Conservation (phyloP, 2,797 vertebrate genomes). For the Gastrophryne carolinensis region DNA sequence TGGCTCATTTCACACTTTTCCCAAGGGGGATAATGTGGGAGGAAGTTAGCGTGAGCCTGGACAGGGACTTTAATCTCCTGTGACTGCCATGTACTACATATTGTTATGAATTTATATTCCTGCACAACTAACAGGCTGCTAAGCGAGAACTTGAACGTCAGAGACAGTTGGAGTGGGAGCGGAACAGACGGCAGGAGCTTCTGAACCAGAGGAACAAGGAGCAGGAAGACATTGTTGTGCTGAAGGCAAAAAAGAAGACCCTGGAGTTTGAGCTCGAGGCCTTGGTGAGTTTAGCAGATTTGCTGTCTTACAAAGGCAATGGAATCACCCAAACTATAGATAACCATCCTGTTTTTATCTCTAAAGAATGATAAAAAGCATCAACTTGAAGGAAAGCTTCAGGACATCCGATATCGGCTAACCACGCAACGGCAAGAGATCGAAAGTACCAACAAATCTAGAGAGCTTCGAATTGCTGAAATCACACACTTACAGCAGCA, state of each 20-base stretch:
- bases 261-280: constrained; percentile 96
- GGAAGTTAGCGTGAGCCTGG: too few relatives aligned
- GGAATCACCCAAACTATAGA: neutral
- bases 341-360: neutral
- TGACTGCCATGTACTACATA: too few relatives aligned
- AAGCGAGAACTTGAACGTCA: constrained; percentile 92
- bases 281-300: constrained; percentile 71
- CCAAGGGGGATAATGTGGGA: too few relatives aligned
- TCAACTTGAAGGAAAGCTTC: constrained; percentile 93
- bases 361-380: constrained; percentile 91
- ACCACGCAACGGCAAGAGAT: constrained; percentile 89
- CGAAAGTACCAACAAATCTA: constrained; percentile 91
- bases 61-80: too few relatives aligned
- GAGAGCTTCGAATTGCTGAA: constrained; percentile 91
- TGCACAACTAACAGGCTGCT: constrained; percentile 82
- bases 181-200: constrained; percentile 89
- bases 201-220: constrained; percentile 92
- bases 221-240: constrained; percentile 92
- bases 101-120: too few relatives aligned
- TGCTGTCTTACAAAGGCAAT: neutral
- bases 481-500: constrained; percentile 94
- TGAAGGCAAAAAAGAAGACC: constrained; percentile 95
- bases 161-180: constrained; percentile 84
- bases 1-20: too few relatives aligned
- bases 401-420: constrained; percentile 89